Evolutionary conservation across 64 coral and sea anemone genomes (phyloP).

Genomic region (Acropora yongei): DNA sequence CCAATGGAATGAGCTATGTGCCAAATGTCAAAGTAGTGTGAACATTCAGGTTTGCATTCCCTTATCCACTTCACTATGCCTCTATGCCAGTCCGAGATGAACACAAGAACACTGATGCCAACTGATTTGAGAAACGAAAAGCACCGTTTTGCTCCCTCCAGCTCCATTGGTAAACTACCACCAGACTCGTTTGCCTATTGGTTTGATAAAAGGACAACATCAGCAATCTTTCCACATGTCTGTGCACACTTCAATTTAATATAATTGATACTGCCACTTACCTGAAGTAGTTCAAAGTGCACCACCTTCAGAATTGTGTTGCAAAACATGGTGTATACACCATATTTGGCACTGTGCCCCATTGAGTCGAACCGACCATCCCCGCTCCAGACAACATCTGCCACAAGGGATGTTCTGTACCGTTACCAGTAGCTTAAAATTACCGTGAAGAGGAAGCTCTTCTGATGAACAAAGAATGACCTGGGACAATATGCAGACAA

Average conservation of each 20-base stretch:
- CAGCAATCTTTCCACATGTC: background rate
- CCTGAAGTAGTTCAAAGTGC: conserved; percentile 48
- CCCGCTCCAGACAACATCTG: conserved; percentile 41
- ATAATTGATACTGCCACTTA: background rate
- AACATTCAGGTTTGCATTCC: background rate
- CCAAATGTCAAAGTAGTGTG: conserved; percentile 52
- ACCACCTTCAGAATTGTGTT: conserved; percentile 19
- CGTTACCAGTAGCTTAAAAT: conserved; percentile 36
- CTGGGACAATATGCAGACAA: background rate
- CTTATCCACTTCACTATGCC: conserved; percentile 41
- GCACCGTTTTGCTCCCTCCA: conserved; percentile 34
- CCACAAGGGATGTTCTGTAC: conserved; percentile 4
- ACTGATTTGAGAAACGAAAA: background rate
- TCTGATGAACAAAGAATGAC: conserved; percentile 41
- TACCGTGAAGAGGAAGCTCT: conserved; percentile 35
- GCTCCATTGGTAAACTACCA: conserved; percentile 18
- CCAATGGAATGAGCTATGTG: conserved; percentile 20
- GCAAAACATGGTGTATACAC: conserved; percentile 42
- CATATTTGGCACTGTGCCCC: conserved; percentile 46
- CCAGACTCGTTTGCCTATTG: conserved; percentile 12
- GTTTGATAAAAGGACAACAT: background rate
- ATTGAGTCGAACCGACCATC: conserved; percentile 70
- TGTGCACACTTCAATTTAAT: background rate
- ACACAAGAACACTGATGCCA: conserved; percentile 16
- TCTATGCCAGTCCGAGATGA: conserved; percentile 48